Evolutionary conservation across 2,797 vertebrate genomes (phyloP), one percentile per base, ranked within the genome.

Genomic region (Scleropages formosus): DNA sequence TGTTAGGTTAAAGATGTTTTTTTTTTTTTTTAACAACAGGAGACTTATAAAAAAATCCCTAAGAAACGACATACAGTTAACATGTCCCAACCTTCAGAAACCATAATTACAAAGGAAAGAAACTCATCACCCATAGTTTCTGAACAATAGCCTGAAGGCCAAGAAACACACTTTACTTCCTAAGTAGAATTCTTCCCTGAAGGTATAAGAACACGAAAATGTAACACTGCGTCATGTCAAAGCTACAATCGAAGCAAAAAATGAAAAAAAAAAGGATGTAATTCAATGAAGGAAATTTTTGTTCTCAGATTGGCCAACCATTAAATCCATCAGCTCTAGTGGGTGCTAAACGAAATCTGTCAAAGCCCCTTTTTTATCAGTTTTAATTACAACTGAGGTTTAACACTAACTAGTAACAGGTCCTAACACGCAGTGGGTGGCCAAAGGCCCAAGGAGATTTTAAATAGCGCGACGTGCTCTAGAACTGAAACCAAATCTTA

Each of bases 121-220:
- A 58, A 77, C 78, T 8, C 53, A 74, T 83, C 70, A 72, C 49
- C 39, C 56, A 75, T 76, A 74, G 72, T 59, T 81, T 82, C 18
- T 27, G n/a, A 27, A 74, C 72, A 83, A 79, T 77, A 22, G 82
- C 80, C 62, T 61, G 10, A 74, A 82, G 78, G 46, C 74, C 68
- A 46, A 69, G 77, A 75, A 77, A 73, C 49, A 27, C 62, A n/a
- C 9, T 22, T 53, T 68, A 73, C 79, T 67, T 71, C 53, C 75
- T 26, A 16, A 39, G n/a, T 46, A 53, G 16, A 53, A 75, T 60
- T 39, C 12, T 22, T 24, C 62, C 62, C 44, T 51, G 4, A 62
- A 53, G 63, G 63, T 18, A 53, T 16, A 47, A 31, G 72, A 53
- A 27, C 10, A 65, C 39, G 18, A 65, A 60, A 53, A 69, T 16